These are phyloP conservation scores for Tragelaphus scriptus DNA, from an alignment of 2,113 vertebrate genomes.

Conservation along the genomic window DNA sequence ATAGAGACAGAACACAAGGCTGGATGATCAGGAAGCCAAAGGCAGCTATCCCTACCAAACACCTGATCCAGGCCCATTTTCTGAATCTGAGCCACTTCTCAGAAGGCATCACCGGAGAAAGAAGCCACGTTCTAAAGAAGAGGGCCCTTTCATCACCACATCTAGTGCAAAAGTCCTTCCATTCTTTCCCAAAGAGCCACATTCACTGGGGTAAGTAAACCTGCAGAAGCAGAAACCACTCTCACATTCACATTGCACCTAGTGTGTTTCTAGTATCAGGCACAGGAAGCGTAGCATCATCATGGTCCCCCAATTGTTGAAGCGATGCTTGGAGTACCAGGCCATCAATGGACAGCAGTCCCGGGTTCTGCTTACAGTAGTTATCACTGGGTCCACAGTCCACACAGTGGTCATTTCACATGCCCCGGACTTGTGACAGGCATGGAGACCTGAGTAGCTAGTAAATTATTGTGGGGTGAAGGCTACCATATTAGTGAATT, in stretches of 20 bases:
- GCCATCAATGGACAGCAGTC: no score
- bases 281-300: accelerated
- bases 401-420: no score
- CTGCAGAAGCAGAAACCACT: no score
- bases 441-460: no score
- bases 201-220: no score
- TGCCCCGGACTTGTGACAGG: no score
- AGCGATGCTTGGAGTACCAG: not conserved
- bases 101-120: not conserved
- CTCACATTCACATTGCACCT: not conserved
- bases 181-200: not conserved
- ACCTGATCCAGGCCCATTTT: not conserved
- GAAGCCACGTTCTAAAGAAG: accelerated
- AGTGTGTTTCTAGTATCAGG: no score
- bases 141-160: not conserved
- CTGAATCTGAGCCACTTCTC: accelerated
- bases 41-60: not conserved
- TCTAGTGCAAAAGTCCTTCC: not conserved
- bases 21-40: not conserved
- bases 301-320: not conserved
- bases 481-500: no score
- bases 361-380: no score
- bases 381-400: no score
- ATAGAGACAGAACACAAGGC: not conserved
- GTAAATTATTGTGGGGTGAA: no score